phyloP scores from a whole-genome alignment of 2,888 invertebrate species.

The Cantharis nigra region DNA sequence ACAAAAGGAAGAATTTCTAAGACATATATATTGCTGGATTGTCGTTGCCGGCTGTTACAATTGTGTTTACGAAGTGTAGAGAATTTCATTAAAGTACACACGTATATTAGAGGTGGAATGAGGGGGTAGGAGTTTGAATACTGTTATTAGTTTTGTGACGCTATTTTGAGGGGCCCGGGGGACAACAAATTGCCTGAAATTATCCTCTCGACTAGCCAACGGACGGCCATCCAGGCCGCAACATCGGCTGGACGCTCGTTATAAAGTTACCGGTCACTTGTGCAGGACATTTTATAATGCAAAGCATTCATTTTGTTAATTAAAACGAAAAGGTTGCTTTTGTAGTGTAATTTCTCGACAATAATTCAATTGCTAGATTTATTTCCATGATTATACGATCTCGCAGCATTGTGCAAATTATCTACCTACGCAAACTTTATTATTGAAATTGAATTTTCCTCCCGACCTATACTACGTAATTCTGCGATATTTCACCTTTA shows the following conservation, averaged over 20 bases:
- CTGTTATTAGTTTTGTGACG: constrained; percentile 50
- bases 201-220: constrained; percentile 37
- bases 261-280: constrained; percentile 23
- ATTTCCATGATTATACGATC: background rate
- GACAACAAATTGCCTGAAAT: constrained; percentile 50
- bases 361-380: constrained; percentile 1
- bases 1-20: constrained; percentile 18
- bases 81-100: constrained; percentile 48
- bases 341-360: background rate
- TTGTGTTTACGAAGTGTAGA: constrained; percentile 46
- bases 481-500: background rate
- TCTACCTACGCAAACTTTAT: background rate
- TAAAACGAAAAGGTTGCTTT: constrained; percentile 12
- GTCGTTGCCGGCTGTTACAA: constrained; percentile 40
- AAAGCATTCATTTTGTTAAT: constrained; percentile 15
- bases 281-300: constrained; percentile 16
- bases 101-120: constrained; percentile 39
- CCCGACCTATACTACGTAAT: background rate
- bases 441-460: background rate
- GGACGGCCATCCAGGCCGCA: constrained; percentile 22
- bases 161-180: constrained; percentile 38
- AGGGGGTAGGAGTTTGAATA: constrained; percentile 31
- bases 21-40: constrained; percentile 8
- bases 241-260: constrained; percentile 15
- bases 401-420: background rate